A percentile compares a stretch with the other conserved stretches of the same genome.
Evolutionary conservation across 2,113 vertebrate species (phyloP).

Genomic region (Sigmodon hispidus): DNA sequence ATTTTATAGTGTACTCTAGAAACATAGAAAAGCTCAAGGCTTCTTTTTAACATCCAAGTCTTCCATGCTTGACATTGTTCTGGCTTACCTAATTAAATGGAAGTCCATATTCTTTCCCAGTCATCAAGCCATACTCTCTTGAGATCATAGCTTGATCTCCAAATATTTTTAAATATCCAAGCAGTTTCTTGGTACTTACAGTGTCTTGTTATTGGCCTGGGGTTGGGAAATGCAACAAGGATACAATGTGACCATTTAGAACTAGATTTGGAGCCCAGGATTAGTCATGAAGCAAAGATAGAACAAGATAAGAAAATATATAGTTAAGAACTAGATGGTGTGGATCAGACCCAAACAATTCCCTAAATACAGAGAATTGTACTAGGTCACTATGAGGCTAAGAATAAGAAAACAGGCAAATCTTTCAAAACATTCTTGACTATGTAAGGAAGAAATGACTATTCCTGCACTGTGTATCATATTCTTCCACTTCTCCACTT

Average conservation of each 20-base stretch:
- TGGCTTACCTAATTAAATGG: not conserved
- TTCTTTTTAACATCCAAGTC: not conserved
- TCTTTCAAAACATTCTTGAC: not conserved
- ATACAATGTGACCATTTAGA: constrained; percentile 24
- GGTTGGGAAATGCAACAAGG: not conserved
- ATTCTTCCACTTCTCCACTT: not conserved
- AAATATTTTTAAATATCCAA: constrained; percentile 42
- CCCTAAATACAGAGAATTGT: constrained; percentile 8
- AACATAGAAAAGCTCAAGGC: constrained; percentile 3
- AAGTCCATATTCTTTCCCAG: not conserved
- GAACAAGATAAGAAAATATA: constrained; percentile 22
- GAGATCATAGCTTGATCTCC: constrained; percentile 46
- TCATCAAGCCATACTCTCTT: not conserved
- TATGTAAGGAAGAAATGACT: constrained; percentile 39
- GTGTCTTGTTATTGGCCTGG: not conserved
- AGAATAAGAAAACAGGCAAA: not conserved
- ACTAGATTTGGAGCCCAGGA: not conserved
- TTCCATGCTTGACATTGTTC: not conserved
- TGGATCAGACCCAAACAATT: not conserved
- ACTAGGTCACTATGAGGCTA: not conserved
- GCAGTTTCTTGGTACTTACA: not conserved
- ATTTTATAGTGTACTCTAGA: constrained; percentile 31
- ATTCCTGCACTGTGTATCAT: not conserved
- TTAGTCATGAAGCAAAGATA: constrained; percentile 22
- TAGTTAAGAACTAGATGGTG: constrained; percentile 5